Evolutionary conservation across 2,888 invertebrate genomes (phyloP), one percentile per base, ranked within the genome.

Genomic region (Geotrupes spiniger): DNA sequence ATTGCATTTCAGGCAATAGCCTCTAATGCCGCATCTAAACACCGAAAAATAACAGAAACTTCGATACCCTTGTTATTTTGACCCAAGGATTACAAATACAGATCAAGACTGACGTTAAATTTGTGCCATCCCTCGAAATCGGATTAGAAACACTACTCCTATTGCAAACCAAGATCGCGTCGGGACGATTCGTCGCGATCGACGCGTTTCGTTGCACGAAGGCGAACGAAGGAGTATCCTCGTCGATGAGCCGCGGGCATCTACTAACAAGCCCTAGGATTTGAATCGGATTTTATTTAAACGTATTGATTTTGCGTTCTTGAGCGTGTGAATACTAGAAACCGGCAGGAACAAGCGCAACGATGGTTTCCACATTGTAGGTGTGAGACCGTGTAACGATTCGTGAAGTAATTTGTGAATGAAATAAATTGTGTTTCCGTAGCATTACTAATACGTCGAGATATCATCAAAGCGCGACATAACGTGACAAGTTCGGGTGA

Each of bases 81-180:
- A 58, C 54, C 58, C 62, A 41, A 21, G 50, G 58, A 59, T 57
- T 62, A 61, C 51, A 49, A 56, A 49, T 52, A 53, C 58, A 60
- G 60, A 63, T 63, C 59, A 56, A 60, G 62, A 61, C 58, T 62
- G 66, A 65, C 66, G 59, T 60, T 60, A 60, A 65, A 64, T 63
- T 66, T 60, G 59, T 62, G 58, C 61, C 49, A 62, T 61, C 63
- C 61, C 45, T 39, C 16, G 29, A 46, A 50, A 50, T 50, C 50
- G 50, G 50, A 50, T 50, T 43, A 40, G 46, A 33, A 46, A 46
- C 40, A 46, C 46, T 46, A 46, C 25, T 31, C 40, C 39, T 29
- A 14, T 31, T 26, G 29, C 40, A 46, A 40, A 39, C 46, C 12
- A n/a, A 38, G 38, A 29, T 26, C 27, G 33, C 15, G 28, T 25